Conservation (phyloP, 2,888 invertebrate genomes). For the Bugula neritina region DNA sequence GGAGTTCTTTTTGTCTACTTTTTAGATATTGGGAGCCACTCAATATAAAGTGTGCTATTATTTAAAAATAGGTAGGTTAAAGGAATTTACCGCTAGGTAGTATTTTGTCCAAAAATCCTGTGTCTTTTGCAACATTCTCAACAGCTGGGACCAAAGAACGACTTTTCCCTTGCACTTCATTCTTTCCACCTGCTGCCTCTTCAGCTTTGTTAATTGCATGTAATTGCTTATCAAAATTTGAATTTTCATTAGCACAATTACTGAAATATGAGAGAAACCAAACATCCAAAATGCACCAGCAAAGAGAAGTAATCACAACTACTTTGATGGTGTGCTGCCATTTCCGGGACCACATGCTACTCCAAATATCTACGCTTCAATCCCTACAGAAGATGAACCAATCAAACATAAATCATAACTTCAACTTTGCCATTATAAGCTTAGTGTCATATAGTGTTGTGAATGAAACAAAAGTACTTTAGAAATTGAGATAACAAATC, state of each 20-base stretch:
- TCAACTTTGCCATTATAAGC: no score
- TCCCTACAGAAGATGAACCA: no score
- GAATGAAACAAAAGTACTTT: no score
- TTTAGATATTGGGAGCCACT: no score
- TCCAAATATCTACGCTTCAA: no score
- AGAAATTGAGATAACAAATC: no score
- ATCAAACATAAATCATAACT: no score
- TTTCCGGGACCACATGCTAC: conserved; percentile 14
- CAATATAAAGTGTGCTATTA: no score
- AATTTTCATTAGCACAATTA: conserved; percentile 59
- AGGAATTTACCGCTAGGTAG: neutral
- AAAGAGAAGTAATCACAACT: conserved; percentile 83
- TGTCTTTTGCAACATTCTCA: no score
- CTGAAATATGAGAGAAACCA: conserved; percentile 85
- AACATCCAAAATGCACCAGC: conserved; percentile 88
- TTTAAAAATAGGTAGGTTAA: neutral
- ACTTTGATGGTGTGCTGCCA: conserved; percentile 59
- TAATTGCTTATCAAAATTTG: neutral
- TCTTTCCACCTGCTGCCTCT: neutral
- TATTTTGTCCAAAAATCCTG: neutral
- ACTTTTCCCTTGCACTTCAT: neutral
- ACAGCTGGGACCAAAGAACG: no score
- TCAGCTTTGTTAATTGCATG: neutral
- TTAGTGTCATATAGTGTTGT: no score
- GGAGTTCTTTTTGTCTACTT: no score